Percentiles rank a stretch among this genome's conserved stretches.
phyloP scores from a whole-genome alignment of 2,888 invertebrate genomes.

The Hyposoter dolosus region DNA sequence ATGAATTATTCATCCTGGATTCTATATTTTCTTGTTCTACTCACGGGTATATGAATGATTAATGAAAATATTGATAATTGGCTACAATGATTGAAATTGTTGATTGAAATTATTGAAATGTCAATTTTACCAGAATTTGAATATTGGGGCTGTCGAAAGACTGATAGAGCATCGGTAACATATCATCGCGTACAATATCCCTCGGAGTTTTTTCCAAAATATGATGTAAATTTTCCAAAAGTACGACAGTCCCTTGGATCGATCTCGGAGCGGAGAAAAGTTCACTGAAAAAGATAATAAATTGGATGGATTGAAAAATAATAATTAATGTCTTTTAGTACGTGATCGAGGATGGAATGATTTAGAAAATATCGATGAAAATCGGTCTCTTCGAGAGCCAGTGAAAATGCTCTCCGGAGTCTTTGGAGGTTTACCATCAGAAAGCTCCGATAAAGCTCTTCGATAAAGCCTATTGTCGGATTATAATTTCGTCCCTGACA shows the following conservation, averaged over 20 bases:
- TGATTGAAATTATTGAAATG: background rate
- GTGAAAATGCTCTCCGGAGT: background rate
- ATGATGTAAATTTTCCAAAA: slow-evolving; percentile 95
- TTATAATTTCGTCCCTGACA: slow-evolving; percentile 24
- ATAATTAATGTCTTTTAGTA: background rate
- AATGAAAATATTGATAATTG: background rate
- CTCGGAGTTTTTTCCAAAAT: slow-evolving; percentile 94
- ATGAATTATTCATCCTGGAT: no score
- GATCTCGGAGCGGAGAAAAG: slow-evolving; percentile 92
- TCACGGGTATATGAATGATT: background rate
- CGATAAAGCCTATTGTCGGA: slow-evolving; percentile 16
- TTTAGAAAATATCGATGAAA: background rate
- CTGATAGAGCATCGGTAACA: slow-evolving; percentile 94
- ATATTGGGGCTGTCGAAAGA: slow-evolving; percentile 95
- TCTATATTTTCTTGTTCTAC: no score
- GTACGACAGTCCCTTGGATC: slow-evolving; percentile 93
- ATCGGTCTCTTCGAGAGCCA: background rate
- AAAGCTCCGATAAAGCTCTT: slow-evolving; percentile 5
- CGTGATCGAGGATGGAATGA: background rate
- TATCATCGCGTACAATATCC: slow-evolving; percentile 92
- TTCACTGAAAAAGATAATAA: slow-evolving; percentile 84
- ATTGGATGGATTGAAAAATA: background rate
- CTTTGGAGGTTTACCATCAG: background rate
- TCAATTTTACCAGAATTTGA: slow-evolving; percentile 92
- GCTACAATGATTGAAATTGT: background rate